Evolutionary conservation across 2,113 vertebrate genomes (phyloP).

Genomic region (Morphnarchus princeps): DNA sequence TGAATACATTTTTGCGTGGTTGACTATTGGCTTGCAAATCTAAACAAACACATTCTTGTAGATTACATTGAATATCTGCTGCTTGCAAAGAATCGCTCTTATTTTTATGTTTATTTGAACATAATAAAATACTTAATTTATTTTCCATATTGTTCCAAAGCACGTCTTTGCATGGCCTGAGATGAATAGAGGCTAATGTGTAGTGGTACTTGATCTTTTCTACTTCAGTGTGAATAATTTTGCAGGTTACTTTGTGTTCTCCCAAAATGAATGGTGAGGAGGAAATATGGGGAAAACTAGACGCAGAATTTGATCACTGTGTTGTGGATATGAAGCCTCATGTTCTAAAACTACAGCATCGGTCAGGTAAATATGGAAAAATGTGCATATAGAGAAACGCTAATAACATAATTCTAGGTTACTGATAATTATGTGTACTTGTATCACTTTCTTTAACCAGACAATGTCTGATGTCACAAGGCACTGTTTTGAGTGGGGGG

Average conservation of each 20-base stretch:
- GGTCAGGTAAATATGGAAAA: conserved; percentile 76
- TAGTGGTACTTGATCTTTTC: background rate
- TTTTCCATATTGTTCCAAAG: background rate
- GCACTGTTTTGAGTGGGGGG: background rate
- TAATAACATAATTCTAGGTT: no score
- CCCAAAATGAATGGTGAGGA: conserved; percentile 77
- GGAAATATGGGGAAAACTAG: conserved; percentile 80
- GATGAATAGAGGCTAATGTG: no score
- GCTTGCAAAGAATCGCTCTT: background rate
- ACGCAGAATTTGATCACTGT: conserved; percentile 86
- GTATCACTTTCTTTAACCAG: background rate
- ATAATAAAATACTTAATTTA: background rate
- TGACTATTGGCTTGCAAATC: background rate
- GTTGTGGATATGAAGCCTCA: conserved; percentile 91
- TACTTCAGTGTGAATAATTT: background rate
- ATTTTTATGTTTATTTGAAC: background rate
- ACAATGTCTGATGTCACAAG: background rate
- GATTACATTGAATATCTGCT: no score
- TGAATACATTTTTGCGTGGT: background rate
- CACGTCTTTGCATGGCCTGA: rapidly evolving
- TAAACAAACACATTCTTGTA: background rate
- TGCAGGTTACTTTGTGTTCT: background rate
- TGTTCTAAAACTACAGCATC: conserved; percentile 81
- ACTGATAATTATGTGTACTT: background rate
- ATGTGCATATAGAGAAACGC: background rate